phyloP scores from a whole-genome alignment of 2,113 vertebrate genomes.

The Cochlearius cochlearius region DNA sequence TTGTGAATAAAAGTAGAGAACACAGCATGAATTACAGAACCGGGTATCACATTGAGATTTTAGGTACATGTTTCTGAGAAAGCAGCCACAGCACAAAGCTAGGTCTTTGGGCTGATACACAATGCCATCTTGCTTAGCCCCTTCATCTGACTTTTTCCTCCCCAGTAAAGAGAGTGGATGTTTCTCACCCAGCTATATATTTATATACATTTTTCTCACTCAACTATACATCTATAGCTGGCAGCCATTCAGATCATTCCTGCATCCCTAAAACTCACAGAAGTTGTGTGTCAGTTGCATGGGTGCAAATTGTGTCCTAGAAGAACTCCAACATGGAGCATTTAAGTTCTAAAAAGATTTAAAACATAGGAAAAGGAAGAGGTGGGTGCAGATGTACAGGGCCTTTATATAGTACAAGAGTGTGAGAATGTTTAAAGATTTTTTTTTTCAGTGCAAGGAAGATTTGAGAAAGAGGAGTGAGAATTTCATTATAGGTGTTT shows the following conservation, averaged over 20 bases:
- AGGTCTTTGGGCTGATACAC: not conserved
- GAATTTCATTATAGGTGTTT: conserved; percentile 69
- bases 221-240: not conserved
- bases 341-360: conserved; percentile 50
- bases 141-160: not conserved
- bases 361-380: conserved; percentile 48
- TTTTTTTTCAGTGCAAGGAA: conserved; percentile 46
- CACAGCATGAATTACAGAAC: not conserved
- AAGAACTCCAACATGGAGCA: conserved; percentile 21
- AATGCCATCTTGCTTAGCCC: not conserved
- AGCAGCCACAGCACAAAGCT: not conserved
- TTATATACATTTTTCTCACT: not conserved
- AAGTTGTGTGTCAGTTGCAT: not conserved
- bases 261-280: not conserved
- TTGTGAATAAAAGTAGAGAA: not conserved
- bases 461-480: conserved; percentile 62
- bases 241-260: not conserved
- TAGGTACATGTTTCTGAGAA: not conserved
- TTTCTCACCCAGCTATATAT: not conserved
- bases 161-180: not conserved
- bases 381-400: conserved; percentile 48
- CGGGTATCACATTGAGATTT: not conserved
- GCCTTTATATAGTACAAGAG: conserved; percentile 69
- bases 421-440: conserved; percentile 65
- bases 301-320: conserved; percentile 9